A percentile compares a stretch with the other conserved stretches of the same genome.
Evolutionary conservation across 1,140 invertebrate species (phyloP).

Genomic region (Acyrthosiphon pisum): DNA sequence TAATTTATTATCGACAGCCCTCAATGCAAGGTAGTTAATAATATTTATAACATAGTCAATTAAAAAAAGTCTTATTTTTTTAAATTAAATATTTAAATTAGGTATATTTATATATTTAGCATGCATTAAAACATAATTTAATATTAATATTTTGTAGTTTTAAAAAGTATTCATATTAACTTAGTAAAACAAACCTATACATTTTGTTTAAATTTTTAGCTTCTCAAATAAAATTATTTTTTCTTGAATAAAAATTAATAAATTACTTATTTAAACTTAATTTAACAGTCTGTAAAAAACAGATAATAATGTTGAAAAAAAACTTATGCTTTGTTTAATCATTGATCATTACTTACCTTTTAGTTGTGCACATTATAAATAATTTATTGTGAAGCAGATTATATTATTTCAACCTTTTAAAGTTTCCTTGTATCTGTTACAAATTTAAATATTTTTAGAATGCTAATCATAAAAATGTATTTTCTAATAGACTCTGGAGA

Average conservation of each 20-base stretch:
- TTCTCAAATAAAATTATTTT: not conserved
- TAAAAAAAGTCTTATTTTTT: not conserved
- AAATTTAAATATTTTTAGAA: not conserved
- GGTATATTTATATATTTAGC: not conserved
- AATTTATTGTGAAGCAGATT: not conserved
- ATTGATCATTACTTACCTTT: not conserved
- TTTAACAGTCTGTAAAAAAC: not conserved
- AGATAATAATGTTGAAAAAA: too few species aligned
- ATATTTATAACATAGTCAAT: not conserved
- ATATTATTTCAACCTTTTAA: not conserved
- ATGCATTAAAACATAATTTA: not conserved
- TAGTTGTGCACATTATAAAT: not conserved
- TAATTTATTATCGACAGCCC: not conserved
- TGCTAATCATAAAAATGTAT: not conserved
- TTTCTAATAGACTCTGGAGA: slow-evolving; percentile 46
- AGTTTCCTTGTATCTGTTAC: not conserved
- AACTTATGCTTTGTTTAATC: not conserved
- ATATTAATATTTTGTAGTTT: not conserved
- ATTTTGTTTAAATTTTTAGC: too few species aligned
- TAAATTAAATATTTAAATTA: not conserved
- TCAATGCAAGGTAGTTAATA: slow-evolving; percentile 12
- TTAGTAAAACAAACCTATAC: too few species aligned
- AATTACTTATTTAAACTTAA: not conserved
- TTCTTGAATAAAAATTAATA: not conserved
- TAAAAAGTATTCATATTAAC: not conserved